A percentile compares a stretch with the other conserved stretches of the same genome.
These are phyloP conservation scores for Rhipidura dahli DNA, from an alignment of 2,113 vertebrate genomes.

Conservation along the genomic window DNA sequence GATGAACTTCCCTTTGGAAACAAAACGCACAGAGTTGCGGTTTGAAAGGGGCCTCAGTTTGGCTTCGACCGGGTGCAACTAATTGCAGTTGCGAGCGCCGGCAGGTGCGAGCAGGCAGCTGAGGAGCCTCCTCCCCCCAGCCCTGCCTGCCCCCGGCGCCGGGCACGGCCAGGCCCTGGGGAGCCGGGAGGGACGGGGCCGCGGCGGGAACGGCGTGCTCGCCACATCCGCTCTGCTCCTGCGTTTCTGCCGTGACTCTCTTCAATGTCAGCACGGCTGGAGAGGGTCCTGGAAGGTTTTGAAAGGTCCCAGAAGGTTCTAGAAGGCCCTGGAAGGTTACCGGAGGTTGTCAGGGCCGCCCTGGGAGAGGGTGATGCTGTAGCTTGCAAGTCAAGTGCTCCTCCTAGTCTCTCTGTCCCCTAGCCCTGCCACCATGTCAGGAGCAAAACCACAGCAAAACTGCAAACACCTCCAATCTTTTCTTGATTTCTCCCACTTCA, in stretches of 20 bases:
- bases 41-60: slow-evolving; percentile 54
- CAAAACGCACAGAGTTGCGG: slow-evolving; percentile 22
- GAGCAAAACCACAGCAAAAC: background rate
- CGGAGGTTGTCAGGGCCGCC: rapidly evolving
- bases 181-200: rapidly evolving
- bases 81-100: background rate
- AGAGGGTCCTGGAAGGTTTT: background rate
- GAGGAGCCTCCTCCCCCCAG: background rate
- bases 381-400: background rate
- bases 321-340: background rate
- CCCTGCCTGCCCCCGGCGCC: background rate
- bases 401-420: background rate
- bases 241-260: rapidly evolving
- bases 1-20: slow-evolving; percentile 58
- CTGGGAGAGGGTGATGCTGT: rapidly evolving
- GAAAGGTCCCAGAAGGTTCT: background rate
- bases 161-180: background rate
- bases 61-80: slow-evolving; percentile 49
- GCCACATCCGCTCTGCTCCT: rapidly evolving
- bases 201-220: rapidly evolving
- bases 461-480: rapidly evolving
- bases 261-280: background rate
- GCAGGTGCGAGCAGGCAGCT: slow-evolving; percentile 58
- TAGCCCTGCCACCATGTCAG: rapidly evolving
- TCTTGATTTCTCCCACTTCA: background rate